Percentiles rank a stretch among this genome's conserved stretches.
Evolutionary conservation across 2,113 vertebrate species (phyloP).

Genomic region (Mesitornis unicolor): DNA sequence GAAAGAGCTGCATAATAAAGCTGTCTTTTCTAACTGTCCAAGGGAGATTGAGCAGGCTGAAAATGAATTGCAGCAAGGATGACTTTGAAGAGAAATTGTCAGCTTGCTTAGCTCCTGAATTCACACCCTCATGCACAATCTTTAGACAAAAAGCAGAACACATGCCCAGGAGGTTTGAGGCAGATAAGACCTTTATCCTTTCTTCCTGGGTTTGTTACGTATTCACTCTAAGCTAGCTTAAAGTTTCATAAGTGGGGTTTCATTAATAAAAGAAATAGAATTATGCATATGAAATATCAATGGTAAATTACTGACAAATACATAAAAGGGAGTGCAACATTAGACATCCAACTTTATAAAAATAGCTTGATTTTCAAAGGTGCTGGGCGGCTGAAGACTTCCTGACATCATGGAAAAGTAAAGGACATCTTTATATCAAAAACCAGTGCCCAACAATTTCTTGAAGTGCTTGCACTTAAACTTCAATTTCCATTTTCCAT

Average conservation of each 20-base stretch:
- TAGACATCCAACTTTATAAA: neutral
- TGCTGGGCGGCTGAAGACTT: neutral
- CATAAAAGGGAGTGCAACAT: neutral
- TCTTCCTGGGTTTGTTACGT: neutral
- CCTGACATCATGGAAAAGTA: neutral
- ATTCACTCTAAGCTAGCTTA: neutral
- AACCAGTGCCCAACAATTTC: neutral
- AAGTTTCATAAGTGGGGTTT: neutral
- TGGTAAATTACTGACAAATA: neutral
- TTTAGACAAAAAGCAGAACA: neutral
- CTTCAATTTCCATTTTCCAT: neutral
- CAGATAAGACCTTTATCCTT: neutral
- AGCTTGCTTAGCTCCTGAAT: constrained; percentile 14
- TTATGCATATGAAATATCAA: neutral
- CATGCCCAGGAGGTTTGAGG: neutral
- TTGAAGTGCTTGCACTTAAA: neutral
- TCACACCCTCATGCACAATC: neutral
- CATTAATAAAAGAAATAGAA: neutral
- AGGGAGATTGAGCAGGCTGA: constrained; percentile 27
- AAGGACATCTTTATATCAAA: neutral
- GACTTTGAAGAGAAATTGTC: constrained; percentile 42
- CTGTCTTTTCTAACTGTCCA: constrained; percentile 35
- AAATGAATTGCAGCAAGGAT: constrained; percentile 1
- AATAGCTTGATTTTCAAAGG: neutral
- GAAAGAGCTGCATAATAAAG: constrained; percentile 38